Conservation (phyloP, 2,888 invertebrate genomes). For the Acutogordius australiensis region DNA sequence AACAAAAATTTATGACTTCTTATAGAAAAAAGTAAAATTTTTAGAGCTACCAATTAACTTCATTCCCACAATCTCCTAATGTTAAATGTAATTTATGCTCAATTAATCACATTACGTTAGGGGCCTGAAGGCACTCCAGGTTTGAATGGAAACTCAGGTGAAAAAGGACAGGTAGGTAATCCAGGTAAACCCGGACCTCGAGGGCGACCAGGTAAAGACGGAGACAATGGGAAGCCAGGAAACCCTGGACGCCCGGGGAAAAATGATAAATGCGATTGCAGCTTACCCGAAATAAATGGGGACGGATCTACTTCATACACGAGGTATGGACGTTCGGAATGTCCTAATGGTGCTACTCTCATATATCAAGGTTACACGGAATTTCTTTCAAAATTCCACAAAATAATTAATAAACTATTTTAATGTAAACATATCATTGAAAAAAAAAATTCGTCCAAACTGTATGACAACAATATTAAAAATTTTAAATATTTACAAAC, state of each 20-base stretch:
- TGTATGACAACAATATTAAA: no score
- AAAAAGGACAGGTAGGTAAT: neutral
- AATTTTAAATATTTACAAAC: neutral
- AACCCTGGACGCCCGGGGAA: slow-evolving; percentile 14
- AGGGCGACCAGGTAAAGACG: slow-evolving; percentile 13
- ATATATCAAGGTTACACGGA: slow-evolving; percentile 2
- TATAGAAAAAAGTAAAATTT: no score
- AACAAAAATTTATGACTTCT: no score
- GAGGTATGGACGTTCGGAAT: neutral
- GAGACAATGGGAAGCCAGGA: slow-evolving; percentile 12
- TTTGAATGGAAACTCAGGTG: neutral
- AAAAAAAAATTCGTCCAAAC: no score
- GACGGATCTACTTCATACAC: slow-evolving; percentile 5
- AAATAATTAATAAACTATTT: no score
- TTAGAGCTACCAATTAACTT: no score
- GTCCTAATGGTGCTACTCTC: neutral
- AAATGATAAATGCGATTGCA: slow-evolving; percentile 10
- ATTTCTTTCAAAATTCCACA: no score
- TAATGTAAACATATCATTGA: no score
- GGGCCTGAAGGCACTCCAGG: neutral
- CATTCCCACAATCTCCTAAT: no score
- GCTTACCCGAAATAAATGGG: neutral
- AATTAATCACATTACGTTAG: no score
- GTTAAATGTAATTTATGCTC: no score
- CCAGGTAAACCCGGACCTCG: slow-evolving; percentile 8